Percentiles rank a stretch among this genome's conserved stretches.
Conservation (phyloP, 2,888 invertebrate species). For the Hipparchia semele region DNA sequence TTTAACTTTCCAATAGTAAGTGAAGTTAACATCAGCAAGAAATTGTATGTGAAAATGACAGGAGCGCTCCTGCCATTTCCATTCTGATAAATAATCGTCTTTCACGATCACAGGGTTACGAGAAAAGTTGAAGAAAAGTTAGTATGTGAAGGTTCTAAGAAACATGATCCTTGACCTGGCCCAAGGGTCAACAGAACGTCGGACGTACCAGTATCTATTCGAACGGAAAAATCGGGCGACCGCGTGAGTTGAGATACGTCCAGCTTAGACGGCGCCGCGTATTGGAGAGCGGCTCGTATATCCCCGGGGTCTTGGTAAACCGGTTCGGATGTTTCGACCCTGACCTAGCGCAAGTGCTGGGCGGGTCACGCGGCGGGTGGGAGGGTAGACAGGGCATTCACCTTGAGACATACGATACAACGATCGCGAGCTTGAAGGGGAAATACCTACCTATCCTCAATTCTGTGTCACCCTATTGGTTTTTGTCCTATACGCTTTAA, state of each 20-base stretch:
- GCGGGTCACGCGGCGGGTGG: constrained; percentile 77
- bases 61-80: too few species aligned
- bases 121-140: constrained; percentile 1
- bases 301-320: constrained; percentile 54
- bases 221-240: constrained; percentile 75
- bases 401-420: constrained; percentile 72
- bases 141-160: constrained; percentile 25
- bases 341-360: constrained; percentile 79
- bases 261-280: constrained; percentile 48
- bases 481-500: constrained; percentile 22
- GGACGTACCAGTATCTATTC: constrained; percentile 72
- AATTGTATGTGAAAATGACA: too few species aligned
- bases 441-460: constrained; percentile 38
- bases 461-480: constrained; percentile 28
- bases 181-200: constrained; percentile 66
- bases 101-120: too few species aligned
- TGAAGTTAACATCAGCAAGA: too few species aligned
- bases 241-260: constrained; percentile 57
- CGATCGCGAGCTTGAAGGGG: constrained; percentile 52
- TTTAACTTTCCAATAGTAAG: too few species aligned
- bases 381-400: constrained; percentile 76
- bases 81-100: too few species aligned
- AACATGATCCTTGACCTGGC: constrained; percentile 65
- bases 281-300: constrained; percentile 34
- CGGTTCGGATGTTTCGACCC: constrained; percentile 69